Base-by-base conservation (phyloP, 2,888 invertebrate species). In the Marasmarcha lunaedactyla region DNA sequence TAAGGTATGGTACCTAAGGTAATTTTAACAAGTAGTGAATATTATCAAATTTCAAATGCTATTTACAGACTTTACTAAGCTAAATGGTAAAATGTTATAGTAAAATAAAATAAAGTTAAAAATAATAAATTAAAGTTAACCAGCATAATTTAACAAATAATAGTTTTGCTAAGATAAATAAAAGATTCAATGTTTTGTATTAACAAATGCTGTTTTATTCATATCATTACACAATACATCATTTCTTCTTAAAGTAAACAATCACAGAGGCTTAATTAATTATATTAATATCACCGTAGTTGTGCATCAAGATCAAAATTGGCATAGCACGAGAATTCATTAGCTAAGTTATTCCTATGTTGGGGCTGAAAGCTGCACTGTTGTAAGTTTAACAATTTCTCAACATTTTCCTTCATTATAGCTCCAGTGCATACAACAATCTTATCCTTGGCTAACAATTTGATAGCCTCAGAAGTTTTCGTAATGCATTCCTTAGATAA, bases 301-400 rank as follows among this genome's bases (percentile, higher is more conserved):
- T 55, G 47, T 5, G 51, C 51, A 60, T 91, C 90, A 45, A 92
- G 83, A 66, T 91, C 84, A 71, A 93, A 97, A 81, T 97, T 97
- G 35, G 94, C 87, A 73, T 89, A 98, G 73, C 96, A 95, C 36
- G 87, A 88, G 79, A 98, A 98, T 69, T 95, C 94, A 78, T 98
- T 98, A 0, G 92, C 95, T 57, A 98, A 86, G 73, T 96, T 95
- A 52, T 94, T 94, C 54, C 88, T 88, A 71, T 98, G 98, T 40
- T 84, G 85, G 0, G 97, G 97, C 50, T 86, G 76, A 66, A 95
- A 97, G 5, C 65, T 55, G 46, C 90, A 91, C 55, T 87, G 86
- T 33, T 85, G 85, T 9, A 94, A 68, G 33, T 83, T 68, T 11
- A 97, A 67, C 14, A 91, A 66, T 43, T 84, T 79, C 12, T 81